Conservation (phyloP, 2,113 vertebrate species). For the Platichthys stellatus region DNA sequence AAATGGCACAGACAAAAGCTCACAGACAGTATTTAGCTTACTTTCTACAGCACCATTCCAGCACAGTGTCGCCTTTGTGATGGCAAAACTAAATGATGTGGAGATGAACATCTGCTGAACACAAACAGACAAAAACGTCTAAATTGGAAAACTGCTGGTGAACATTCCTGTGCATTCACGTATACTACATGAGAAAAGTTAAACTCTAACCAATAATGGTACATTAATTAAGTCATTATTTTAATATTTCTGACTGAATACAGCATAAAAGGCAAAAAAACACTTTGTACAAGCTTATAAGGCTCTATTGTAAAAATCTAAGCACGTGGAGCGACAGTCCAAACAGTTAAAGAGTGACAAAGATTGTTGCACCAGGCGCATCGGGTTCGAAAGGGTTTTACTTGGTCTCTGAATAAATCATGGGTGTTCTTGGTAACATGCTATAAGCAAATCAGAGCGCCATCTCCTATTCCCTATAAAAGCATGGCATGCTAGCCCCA, state of each 20-base stretch:
- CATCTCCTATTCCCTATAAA: not conserved
- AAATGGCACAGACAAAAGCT: slow-evolving; percentile 24
- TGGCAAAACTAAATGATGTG: slow-evolving; percentile 44
- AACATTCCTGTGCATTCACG: slow-evolving; percentile 51
- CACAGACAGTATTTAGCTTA: slow-evolving; percentile 27
- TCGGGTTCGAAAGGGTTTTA: not conserved
- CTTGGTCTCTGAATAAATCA: not conserved
- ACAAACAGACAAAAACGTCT: slow-evolving; percentile 32
- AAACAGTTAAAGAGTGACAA: not conserved
- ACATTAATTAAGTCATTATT: slow-evolving; percentile 26
- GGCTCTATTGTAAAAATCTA: not conserved
- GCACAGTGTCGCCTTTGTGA: slow-evolving; percentile 39
- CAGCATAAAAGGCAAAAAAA: not conserved
- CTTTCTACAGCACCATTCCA: slow-evolving; percentile 41
- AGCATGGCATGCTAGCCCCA: not conserved
- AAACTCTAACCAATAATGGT: too few species aligned
- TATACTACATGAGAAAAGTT: not conserved
- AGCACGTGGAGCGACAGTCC: not conserved
- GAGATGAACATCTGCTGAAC: slow-evolving; percentile 30
- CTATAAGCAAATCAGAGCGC: not conserved
- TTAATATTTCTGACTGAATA: slow-evolving; percentile 12
- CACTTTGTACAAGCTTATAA: not conserved
- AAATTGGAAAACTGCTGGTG: slow-evolving; percentile 50
- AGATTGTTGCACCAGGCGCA: not conserved
- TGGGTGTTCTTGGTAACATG: not conserved